Evolutionary conservation across 2,113 vertebrate genomes (phyloP), one percentile per base, ranked within the genome.

Genomic region (Monopterus albus): DNA sequence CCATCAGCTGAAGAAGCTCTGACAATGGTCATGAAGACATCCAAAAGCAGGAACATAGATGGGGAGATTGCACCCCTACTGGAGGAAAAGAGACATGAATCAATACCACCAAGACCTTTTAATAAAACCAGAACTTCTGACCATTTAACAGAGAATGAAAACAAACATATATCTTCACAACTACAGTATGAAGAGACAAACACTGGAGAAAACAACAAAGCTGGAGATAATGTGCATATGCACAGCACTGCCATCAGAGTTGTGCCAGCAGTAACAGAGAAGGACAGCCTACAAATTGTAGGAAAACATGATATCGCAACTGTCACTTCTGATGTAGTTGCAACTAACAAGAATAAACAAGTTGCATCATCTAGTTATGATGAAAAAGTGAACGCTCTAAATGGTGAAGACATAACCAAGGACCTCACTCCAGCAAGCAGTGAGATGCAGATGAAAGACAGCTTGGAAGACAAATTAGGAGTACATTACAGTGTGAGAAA

Each of bases 221-320:
- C 50, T 25, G 72, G 63, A 0, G 64, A 82, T 20, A 39, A 64
- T 51, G 66, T 90, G 20, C 79, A 90, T 43, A 87, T 85, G 46
- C 87, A 79, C 61, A 63, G 50, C 43, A 89, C 89, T 46, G 81
- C 85, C 45, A 78, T 91, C 60, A 73, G 51, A 77, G 84, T 89
- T 51, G 47, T 89, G 3, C 69, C 78, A 68, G 57, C 49, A 36
- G 74, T 26, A 63, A 53, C 26, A 49, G 59, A 67, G 26, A 72
- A 43, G 1, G 62, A 80, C 12, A 52, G 36, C 3, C 9, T 21
- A 4, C 39, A 42, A 25, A 72, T 31, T 29, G 43, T 11, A 7
- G 66, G 4, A 65, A 79, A 79, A 40, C 20, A 21, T 26, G 28
- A 39, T 17, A 46, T n/a, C 14, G 46, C 43, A 40, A 21, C 23